Conservation (phyloP, 2,113 vertebrate species). For the Xiphophorus hellerii region DNA sequence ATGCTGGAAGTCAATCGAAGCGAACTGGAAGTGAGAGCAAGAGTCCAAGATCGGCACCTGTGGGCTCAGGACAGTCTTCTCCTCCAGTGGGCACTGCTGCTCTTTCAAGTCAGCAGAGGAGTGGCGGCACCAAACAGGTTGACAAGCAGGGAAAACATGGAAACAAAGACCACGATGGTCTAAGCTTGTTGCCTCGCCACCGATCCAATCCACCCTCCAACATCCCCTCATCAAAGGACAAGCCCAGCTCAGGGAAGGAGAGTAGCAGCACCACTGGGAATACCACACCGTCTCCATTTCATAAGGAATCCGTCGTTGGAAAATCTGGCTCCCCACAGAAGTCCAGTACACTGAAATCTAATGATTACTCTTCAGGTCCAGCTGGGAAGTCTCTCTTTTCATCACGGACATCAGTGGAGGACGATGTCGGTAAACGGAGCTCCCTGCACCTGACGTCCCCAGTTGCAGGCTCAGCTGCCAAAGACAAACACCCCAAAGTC, state of each 20-base stretch:
- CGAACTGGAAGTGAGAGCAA: constrained; percentile 65
- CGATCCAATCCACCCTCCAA: constrained; percentile 47
- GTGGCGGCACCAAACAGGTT: constrained; percentile 75
- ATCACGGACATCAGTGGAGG: constrained; percentile 61
- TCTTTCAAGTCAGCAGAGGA: constrained; percentile 75
- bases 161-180: constrained; percentile 80
- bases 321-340: constrained; percentile 75
- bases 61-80: constrained; percentile 69
- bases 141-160: constrained; percentile 83
- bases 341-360: constrained; percentile 71
- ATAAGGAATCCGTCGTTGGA: constrained; percentile 78
- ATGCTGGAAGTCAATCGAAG: constrained; percentile 58
- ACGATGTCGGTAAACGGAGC: constrained; percentile 73
- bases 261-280: constrained; percentile 67
- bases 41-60: constrained; percentile 55
- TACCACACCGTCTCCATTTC: constrained; percentile 70
- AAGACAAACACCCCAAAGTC: constrained; percentile 81
- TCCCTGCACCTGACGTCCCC: constrained; percentile 59
- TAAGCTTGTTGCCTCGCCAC: constrained; percentile 70
- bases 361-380: constrained; percentile 67
- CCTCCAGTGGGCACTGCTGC: constrained; percentile 76
- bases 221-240: constrained; percentile 72
- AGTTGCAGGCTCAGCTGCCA: constrained; percentile 69
- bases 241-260: constrained; percentile 77
- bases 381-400: constrained; percentile 73